Evolutionary conservation across 2,113 vertebrate species (phyloP), one percentile per base, ranked within the genome.

Genomic region (cattle (Bos taurus)): DNA sequence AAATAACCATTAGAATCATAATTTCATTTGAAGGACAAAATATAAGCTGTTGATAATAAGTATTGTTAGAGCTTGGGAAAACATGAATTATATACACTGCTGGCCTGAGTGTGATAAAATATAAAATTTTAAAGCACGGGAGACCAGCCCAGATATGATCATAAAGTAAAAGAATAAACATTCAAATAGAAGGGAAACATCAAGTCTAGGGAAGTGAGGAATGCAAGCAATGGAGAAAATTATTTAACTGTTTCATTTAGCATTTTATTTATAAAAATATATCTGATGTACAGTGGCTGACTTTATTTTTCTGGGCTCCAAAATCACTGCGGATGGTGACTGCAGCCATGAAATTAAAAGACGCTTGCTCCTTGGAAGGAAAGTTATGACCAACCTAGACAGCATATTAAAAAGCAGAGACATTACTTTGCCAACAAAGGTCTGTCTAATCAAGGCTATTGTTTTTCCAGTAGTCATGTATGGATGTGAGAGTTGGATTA

Each of bases 11-110:
- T 80, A 26, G 93, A 88, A 90, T 90, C 84, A 48, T 43, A 95
- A 92, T 67, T 97, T 94, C 82, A 85, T 40, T 25, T 81, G 95
- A 96, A 74, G 48, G 12, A 40, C 5, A 77, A 96, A 95, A 67
- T 94, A 90, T 67, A 96, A 94, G 96, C 50, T 57, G 16, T 60
- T 88, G 67, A 90, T 89, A 71, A n/a, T 54, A 48, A 48, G 59
- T 30, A 28, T 25, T 90, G 13, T 36, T 19, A 62, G 60, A 96
- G 89, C 28, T 88, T 56, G 40, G 46, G 23, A 74, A 97, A 93
- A 16, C 21, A 5, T 30, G 84, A 8, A 2, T 90, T 95, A 82
- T 82, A 92, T 60, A 36, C 30, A 46, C 23, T 50, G 62, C 19
- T 91, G 40, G 59, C 88, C 19, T 36, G 12, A 67, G 33, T 62